Conservation (phyloP, 2,113 vertebrate genomes). For the Dolichallabes microphthalmus region DNA sequence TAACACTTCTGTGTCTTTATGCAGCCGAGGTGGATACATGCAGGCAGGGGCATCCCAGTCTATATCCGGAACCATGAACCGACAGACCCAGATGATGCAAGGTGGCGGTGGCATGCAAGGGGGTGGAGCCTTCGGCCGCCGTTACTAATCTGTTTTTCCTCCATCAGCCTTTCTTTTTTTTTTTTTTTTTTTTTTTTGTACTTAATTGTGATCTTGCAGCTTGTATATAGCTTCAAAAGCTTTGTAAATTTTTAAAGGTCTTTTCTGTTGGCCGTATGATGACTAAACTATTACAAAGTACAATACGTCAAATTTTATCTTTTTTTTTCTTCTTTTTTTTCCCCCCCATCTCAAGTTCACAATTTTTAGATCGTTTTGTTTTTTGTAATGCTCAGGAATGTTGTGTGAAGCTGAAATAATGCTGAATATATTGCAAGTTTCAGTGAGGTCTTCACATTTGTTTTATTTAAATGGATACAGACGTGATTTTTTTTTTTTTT, state of each 20-base stretch:
- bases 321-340: not conserved
- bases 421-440: constrained; percentile 8
- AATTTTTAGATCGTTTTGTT: constrained; percentile 46
- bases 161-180: not conserved
- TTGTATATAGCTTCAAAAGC: constrained; percentile 57
- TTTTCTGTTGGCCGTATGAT: constrained; percentile 13
- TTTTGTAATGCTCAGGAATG: constrained; percentile 55
- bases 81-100: constrained; percentile 75
- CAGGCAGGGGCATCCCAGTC: constrained; percentile 77
- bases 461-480: constrained; percentile 37
- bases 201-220: constrained; percentile 43
- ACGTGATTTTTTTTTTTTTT: not conserved
- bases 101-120: constrained; percentile 75
- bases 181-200: not conserved
- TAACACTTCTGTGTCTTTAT: constrained; percentile 31
- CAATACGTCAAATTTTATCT: constrained; percentile 37
- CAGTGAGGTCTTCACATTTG: constrained; percentile 20
- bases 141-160: constrained; percentile 63
- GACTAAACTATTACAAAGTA: constrained; percentile 28
- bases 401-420: constrained; percentile 20
- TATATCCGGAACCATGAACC: constrained; percentile 70
- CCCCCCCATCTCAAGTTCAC: not conserved
- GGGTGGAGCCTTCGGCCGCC: constrained; percentile 76
- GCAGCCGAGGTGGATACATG: constrained; percentile 79
- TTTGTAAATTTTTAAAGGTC: constrained; percentile 54